Evolutionary conservation across 2,888 invertebrate genomes (phyloP).

Genomic region (Drosophila buzzatii): DNA sequence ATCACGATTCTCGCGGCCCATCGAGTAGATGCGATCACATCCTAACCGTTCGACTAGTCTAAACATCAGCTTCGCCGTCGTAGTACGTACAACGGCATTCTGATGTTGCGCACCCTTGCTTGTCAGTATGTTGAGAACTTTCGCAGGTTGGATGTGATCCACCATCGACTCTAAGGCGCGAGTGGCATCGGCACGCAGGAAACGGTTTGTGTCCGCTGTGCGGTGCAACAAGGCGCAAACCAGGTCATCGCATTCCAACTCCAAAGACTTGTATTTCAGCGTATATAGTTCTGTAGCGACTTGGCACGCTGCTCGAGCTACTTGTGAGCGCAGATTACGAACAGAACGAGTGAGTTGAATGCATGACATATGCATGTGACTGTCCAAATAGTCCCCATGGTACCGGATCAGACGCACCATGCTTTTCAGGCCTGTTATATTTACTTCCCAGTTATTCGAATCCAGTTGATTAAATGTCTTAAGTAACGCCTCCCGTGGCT

Average conservation of each 20-base stretch:
- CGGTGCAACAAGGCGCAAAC: constrained; percentile 93
- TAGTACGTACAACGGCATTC: constrained; percentile 94
- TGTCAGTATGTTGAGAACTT: constrained; percentile 89
- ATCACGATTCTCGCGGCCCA: constrained; percentile 92
- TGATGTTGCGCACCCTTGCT: constrained; percentile 92
- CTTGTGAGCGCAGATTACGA: constrained; percentile 96
- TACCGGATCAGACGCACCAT: constrained; percentile 90
- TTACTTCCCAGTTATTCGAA: constrained; percentile 92
- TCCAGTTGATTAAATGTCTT: constrained; percentile 89
- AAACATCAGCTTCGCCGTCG: constrained; percentile 92
- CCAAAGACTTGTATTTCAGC: constrained; percentile 87
- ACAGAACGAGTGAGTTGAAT: constrained; percentile 91
- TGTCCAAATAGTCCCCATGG: constrained; percentile 88
- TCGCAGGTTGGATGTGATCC: constrained; percentile 89
- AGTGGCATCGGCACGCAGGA: constrained; percentile 94
- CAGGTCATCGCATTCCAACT: constrained; percentile 94
- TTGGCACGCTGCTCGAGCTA: constrained; percentile 94
- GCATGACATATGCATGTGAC: constrained; percentile 89
- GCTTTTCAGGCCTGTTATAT: constrained; percentile 90
- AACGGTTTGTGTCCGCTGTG: constrained; percentile 97
- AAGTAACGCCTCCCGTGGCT: constrained; percentile 88
- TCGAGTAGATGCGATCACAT: constrained; percentile 89
- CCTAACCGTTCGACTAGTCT: constrained; percentile 91
- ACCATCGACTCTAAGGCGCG: constrained; percentile 93
- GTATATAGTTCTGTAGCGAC: constrained; percentile 92